These are phyloP conservation scores for Gambelia wislizenii DNA, from an alignment of 2,797 vertebrate genomes.

Conservation along the genomic window DNA sequence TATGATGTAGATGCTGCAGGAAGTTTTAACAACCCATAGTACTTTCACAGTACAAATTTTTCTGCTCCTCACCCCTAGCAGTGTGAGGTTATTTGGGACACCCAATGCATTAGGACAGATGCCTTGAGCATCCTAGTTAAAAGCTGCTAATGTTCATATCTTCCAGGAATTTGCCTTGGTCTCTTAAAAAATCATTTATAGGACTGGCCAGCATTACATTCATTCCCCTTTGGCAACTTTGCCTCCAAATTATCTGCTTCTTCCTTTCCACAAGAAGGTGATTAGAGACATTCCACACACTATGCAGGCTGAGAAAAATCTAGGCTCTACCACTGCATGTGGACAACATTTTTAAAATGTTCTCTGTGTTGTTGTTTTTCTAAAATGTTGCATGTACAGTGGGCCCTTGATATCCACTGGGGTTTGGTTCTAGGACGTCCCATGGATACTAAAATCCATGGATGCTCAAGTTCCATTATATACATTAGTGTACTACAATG, in stretches of 20 bases:
- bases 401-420: too few species aligned
- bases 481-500: too few species aligned
- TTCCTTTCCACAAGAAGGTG: background rate
- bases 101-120: slow-evolving; percentile 16
- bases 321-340: background rate
- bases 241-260: background rate
- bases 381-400: background rate
- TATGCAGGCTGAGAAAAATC: background rate
- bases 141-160: slow-evolving; percentile 28
- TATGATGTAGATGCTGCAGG: background rate
- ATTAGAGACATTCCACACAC: background rate
- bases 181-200: slow-evolving; percentile 20
- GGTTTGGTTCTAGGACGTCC: too few species aligned
- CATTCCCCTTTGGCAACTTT: slow-evolving; percentile 1
- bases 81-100: slow-evolving; percentile 17
- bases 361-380: background rate
- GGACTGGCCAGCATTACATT: background rate
- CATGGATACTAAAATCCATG: too few species aligned
- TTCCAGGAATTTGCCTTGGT: slow-evolving; percentile 21
- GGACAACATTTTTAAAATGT: background rate
- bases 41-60: background rate
- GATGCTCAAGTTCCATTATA: too few species aligned
- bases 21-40: background rate
- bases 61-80: background rate
- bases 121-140: slow-evolving; percentile 25